These are phyloP conservation scores for Gobiocypris rarus DNA, from an alignment of 2,113 vertebrate species.

Conservation along the genomic window DNA sequence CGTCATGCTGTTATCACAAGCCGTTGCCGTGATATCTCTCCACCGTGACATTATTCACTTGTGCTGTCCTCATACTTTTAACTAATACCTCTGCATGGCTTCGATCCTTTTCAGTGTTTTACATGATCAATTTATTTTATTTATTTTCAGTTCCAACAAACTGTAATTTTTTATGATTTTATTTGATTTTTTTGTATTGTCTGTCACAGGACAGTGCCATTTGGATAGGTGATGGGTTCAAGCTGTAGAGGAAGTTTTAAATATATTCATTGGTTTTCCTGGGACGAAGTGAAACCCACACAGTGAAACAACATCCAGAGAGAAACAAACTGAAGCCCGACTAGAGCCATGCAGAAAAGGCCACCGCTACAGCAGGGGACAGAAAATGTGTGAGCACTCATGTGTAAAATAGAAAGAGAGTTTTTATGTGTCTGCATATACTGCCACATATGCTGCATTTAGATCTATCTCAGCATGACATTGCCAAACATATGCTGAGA, in stretches of 20 bases:
- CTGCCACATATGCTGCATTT: not conserved
- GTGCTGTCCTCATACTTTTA: not conserved
- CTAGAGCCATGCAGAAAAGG: constrained; percentile 43
- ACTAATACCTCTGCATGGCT: not conserved
- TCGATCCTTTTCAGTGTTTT: not conserved
- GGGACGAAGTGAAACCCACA: constrained; percentile 38
- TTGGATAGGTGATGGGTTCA: not conserved
- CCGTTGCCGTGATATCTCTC: not conserved
- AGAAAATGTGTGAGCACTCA: constrained; percentile 12
- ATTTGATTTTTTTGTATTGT: not conserved
- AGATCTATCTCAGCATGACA: constrained; percentile 17
- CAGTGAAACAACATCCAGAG: constrained; percentile 43
- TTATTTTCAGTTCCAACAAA: not conserved
- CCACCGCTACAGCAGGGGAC: constrained; percentile 21
- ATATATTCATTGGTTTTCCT: constrained; percentile 56
- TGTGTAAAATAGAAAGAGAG: constrained; percentile 14
- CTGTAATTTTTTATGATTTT: not conserved
- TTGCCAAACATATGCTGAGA: not conserved
- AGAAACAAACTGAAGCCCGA: constrained; percentile 41
- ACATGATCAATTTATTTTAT: not conserved
- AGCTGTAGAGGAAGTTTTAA: constrained; percentile 39
- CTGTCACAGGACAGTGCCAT: constrained; percentile 13
- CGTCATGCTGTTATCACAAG: not conserved
- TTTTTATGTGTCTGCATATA: not conserved
- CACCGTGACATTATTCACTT: constrained; percentile 10